Conservation (phyloP, 2,113 vertebrate species). For the Andinoacara biseriatus region DNA sequence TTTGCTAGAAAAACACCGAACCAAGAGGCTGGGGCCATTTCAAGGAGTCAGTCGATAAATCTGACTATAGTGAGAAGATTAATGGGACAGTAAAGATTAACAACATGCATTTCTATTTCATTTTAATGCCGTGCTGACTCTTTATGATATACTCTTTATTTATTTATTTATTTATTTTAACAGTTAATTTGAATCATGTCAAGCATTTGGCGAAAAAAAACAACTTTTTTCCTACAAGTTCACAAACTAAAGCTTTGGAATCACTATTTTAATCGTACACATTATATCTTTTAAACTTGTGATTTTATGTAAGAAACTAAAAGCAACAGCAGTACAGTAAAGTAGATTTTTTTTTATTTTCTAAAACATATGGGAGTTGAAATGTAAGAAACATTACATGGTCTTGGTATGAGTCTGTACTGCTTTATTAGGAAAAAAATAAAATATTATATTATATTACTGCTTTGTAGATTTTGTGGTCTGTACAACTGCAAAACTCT, state of each 20-base stretch:
- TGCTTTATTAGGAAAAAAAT: too few species aligned
- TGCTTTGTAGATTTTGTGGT: too few species aligned
- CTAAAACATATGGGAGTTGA: too few species aligned
- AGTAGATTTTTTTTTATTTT: too few species aligned
- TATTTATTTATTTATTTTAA: not conserved
- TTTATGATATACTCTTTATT: not conserved
- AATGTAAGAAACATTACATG: too few species aligned
- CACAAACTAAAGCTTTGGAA: not conserved
- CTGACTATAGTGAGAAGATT: not conserved
- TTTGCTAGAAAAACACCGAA: not conserved
- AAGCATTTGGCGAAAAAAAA: not conserved
- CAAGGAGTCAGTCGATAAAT: not conserved
- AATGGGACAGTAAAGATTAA: not conserved
- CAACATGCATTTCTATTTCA: not conserved
- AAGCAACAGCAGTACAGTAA: not conserved
- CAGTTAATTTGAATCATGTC: not conserved
- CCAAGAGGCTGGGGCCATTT: not conserved
- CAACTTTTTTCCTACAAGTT: not conserved
- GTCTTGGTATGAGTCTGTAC: too few species aligned
- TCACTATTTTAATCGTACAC: not conserved
- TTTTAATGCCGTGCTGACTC: not conserved
- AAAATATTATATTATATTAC: not conserved
- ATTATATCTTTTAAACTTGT: not conserved
- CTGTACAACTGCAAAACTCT: not conserved
- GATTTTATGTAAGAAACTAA: not conserved